Conservation (phyloP, 2,113 vertebrate genomes). For the Spheniscus mendiculus region DNA sequence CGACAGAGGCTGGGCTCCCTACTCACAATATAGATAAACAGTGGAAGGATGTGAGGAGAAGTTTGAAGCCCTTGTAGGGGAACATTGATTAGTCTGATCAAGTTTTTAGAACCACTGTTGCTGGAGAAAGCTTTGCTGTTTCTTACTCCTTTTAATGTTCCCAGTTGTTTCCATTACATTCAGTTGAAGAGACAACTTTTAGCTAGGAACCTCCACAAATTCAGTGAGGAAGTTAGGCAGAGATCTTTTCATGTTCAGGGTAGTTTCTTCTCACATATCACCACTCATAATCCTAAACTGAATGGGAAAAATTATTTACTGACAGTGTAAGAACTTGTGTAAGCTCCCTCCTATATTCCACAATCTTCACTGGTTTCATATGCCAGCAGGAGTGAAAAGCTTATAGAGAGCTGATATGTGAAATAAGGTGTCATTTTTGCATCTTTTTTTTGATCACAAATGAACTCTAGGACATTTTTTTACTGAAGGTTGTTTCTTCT, state of each 20-base stretch:
- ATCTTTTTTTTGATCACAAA: not conserved
- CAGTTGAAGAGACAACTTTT: not conserved
- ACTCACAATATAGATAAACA: not conserved
- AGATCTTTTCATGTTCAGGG: not conserved
- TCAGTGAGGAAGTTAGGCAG: not conserved
- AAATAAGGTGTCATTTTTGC: not conserved
- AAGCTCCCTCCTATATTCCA: not conserved
- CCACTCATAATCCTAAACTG: not conserved
- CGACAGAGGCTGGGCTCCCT: not conserved
- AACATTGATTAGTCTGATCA: not conserved
- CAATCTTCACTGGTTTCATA: not conserved
- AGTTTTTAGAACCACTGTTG: not conserved
- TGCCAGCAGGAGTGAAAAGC: not conserved
- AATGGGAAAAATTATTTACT: not conserved
- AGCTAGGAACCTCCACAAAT: not conserved
- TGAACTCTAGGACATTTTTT: not conserved
- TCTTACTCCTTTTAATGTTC: not conserved
- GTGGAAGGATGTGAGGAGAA: not conserved
- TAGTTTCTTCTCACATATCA: not conserved
- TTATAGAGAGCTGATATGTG: not conserved
- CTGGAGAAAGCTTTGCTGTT: not conserved
- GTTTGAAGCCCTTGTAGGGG: not conserved
- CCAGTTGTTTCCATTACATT: not conserved
- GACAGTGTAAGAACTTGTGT: accelerated
- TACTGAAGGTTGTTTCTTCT: not conserved